These are phyloP conservation scores for Microtus pennsylvanicus DNA, from an alignment of 2,113 vertebrate species.

Conservation along the genomic window DNA sequence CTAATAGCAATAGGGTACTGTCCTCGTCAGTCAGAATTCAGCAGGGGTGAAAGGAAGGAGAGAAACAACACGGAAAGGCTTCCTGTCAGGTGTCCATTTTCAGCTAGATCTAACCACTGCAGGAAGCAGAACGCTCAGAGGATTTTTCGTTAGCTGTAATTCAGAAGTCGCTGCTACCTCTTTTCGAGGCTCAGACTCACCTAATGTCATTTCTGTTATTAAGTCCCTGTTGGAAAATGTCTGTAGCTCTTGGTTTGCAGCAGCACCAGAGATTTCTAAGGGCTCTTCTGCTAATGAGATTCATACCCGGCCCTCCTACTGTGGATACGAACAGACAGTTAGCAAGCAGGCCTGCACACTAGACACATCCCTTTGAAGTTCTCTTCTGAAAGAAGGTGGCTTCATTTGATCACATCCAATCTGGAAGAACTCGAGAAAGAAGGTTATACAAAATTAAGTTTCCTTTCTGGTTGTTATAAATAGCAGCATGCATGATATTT, in stretches of 20 bases:
- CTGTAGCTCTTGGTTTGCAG: background rate
- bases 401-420: background rate
- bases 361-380: background rate
- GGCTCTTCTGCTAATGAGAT: background rate
- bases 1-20: background rate
- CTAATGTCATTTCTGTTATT: background rate
- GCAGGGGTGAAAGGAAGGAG: background rate
- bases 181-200: background rate
- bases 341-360: no score
- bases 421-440: background rate
- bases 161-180: background rate
- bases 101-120: background rate
- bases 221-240: background rate
- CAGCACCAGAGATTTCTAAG: background rate
- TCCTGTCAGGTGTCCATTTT: background rate
- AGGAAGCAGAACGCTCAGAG: background rate
- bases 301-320: background rate
- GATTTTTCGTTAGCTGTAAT: background rate
- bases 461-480: slow-evolving; percentile 26
- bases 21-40: background rate
- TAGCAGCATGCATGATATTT: background rate
- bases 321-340: background rate
- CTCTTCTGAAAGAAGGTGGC: background rate
- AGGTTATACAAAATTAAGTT: background rate
- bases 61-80: background rate